phyloP scores from a whole-genome alignment of 2,888 invertebrate species.

The Maniola hyperantus region DNA sequence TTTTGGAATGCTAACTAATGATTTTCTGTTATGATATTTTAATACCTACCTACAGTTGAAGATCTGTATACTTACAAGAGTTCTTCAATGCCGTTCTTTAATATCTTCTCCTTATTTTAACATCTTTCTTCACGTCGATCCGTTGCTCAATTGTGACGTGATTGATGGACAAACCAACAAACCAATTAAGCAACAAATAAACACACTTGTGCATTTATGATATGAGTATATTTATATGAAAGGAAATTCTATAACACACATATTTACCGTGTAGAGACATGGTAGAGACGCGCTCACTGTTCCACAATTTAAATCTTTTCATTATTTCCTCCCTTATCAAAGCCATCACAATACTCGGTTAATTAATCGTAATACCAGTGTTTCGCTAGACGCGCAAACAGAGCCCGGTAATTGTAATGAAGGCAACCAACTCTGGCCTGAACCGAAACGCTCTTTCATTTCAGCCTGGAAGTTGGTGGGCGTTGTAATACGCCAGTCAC shows the following conservation, averaged over 20 bases:
- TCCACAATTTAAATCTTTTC: constrained; percentile 52
- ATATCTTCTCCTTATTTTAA: too few species aligned
- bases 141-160: too few species aligned
- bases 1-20: constrained; percentile 15
- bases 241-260: too few species aligned
- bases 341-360: constrained; percentile 68
- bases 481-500: constrained; percentile 65
- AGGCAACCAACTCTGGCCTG: constrained; percentile 71
- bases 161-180: too few species aligned
- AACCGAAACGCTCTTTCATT: constrained; percentile 74
- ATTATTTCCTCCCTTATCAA: constrained; percentile 64
- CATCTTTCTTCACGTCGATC: too few species aligned
- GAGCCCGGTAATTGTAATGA: constrained; percentile 74
- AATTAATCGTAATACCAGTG: constrained; percentile 79
- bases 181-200: too few species aligned
- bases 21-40: not conserved
- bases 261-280: not conserved
- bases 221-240: too few species aligned
- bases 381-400: constrained; percentile 79
- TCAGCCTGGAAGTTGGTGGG: constrained; percentile 64
- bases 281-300: not conserved
- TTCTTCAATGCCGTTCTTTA: too few species aligned
- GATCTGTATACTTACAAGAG: not conserved
- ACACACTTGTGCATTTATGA: too few species aligned
- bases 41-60: not conserved